A percentile compares a stretch with the other conserved stretches of the same genome.
Conservation (phyloP, 2,797 vertebrate genomes). For the Masticophis lateralis region DNA sequence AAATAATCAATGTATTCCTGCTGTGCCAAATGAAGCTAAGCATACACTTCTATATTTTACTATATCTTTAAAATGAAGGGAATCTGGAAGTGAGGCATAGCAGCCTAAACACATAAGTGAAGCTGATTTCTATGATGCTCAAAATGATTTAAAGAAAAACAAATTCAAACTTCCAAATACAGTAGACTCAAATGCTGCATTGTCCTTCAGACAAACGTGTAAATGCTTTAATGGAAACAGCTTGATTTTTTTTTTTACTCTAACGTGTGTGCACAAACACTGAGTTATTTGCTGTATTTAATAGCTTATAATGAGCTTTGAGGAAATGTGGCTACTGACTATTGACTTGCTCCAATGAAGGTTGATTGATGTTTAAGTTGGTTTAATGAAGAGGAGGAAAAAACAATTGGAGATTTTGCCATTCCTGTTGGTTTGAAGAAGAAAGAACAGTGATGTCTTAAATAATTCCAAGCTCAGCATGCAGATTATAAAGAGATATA, state of each 20-base stretch:
- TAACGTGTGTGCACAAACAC: background rate
- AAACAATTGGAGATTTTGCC: background rate
- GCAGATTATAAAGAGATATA: background rate
- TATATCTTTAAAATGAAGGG: background rate
- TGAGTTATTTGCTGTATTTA: background rate
- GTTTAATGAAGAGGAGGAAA: background rate
- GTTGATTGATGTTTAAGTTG: background rate
- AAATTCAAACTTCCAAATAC: background rate
- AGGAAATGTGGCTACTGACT: background rate
- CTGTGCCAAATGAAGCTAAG: constrained; percentile 28
- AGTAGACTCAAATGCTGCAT: background rate
- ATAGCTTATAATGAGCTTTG: background rate
- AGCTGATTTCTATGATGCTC: background rate
- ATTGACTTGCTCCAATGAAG: background rate
- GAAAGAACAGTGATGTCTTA: background rate
- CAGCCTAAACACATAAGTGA: background rate
- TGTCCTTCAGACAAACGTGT: background rate
- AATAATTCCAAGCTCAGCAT: background rate
- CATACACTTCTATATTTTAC: constrained; percentile 8
- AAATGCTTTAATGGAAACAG: background rate
- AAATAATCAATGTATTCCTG: constrained; percentile 32
- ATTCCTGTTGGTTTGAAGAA: background rate
- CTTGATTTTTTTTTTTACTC: background rate
- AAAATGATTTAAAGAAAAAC: background rate
- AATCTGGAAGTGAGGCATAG: background rate